phyloP scores from a whole-genome alignment of 1,140 invertebrate species.

The Zelostemma sp. region DNA sequence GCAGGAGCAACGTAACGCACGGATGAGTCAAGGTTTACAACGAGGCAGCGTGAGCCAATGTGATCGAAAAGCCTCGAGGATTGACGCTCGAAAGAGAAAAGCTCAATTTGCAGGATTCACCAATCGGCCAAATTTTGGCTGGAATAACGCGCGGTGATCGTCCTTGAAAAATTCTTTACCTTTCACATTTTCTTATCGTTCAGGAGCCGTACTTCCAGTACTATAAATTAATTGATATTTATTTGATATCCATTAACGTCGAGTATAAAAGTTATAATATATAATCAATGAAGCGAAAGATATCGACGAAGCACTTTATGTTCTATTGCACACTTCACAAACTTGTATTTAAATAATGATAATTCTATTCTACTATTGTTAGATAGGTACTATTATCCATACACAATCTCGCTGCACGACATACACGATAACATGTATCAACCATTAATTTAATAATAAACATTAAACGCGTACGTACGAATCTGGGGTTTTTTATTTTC shows the following conservation, averaged over 20 bases:
- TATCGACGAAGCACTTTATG: slow-evolving; percentile 37
- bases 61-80: slow-evolving; percentile 29
- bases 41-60: slow-evolving; percentile 35
- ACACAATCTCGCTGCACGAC: slow-evolving; percentile 66
- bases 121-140: slow-evolving; percentile 36
- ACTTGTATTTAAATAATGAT: slow-evolving; percentile 70
- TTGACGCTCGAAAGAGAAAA: slow-evolving; percentile 16
- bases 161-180: slow-evolving; percentile 35
- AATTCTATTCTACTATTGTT: slow-evolving; percentile 67
- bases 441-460: slow-evolving; percentile 71
- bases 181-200: slow-evolving; percentile 36
- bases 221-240: slow-evolving; percentile 38
- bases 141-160: slow-evolving; percentile 24
- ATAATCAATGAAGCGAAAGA: slow-evolving; percentile 20
- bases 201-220: slow-evolving; percentile 36
- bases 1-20: slow-evolving; percentile 43
- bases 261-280: slow-evolving; percentile 27
- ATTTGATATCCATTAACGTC: slow-evolving; percentile 42
- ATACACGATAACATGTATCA: slow-evolving; percentile 69
- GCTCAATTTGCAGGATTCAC: slow-evolving; percentile 44
- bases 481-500: slow-evolving; percentile 7
- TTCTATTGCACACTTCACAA: slow-evolving; percentile 42
- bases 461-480: slow-evolving; percentile 69
- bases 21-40: slow-evolving; percentile 31
- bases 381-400: slow-evolving; percentile 68